Evolutionary conservation across 2,113 vertebrate species (phyloP), one percentile per base, ranked within the genome.

Genomic region (Odobenus rosmarus): DNA sequence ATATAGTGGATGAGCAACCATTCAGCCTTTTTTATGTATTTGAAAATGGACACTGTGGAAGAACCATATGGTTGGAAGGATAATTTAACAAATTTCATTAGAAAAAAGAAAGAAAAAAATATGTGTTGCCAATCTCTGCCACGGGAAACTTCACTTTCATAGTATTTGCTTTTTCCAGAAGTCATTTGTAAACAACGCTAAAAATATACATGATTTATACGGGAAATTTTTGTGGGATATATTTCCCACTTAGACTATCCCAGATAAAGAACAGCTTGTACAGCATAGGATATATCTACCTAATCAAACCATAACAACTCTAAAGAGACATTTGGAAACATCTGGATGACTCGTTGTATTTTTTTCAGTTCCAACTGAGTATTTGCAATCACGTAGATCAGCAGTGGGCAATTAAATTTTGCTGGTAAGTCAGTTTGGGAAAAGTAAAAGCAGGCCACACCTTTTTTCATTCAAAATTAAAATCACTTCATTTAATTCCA

Each of bases 111-210:
- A 85, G 79, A 86, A 96, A 57, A 46, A 74, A 12, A n/a, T 31
- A 61, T 31, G 71, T 26, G n/a, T 96, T 96, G 72, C 80, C 33
- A 90, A 11, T 92, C 33, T 61, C 39, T 76, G 39, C 28, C 61
- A 36, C 72, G 88, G 87, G 87, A 93, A 95, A 95, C 24, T 95
- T 92, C n/a, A 51, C 55, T 96, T 94, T 76, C 46, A 84, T 23
- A 81, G 36, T 53, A 49, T 93, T 96, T 95, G 85, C 36, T 97
- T 96, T 96, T 95, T 81, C 74, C 90, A 97, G 80, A 97, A 64
- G 72, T 92, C 81, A 94, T 95, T 84, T 95, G 51, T 95, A 98
- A 95, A 88, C 23, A 92, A 46, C 26, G 74, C 87, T 97, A 77
- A 97, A 97, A 95, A 88, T 94, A 97, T 26, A 76, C 10, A 59